These are phyloP conservation scores for Epirrita christyi DNA, from an alignment of 2,888 invertebrate species.

Conservation along the genomic window DNA sequence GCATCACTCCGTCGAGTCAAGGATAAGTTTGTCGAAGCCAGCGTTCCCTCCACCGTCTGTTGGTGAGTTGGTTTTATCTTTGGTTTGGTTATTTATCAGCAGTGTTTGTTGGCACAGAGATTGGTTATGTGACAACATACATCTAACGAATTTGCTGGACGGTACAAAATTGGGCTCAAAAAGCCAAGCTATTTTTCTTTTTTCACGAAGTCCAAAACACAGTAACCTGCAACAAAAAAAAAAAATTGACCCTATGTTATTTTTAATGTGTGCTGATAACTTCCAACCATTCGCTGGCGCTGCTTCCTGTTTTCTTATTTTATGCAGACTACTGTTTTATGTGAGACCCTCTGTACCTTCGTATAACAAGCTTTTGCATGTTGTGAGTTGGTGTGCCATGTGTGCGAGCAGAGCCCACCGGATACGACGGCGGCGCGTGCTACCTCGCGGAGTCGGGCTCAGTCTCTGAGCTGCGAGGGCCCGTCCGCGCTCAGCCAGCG, in stretches of 20 bases:
- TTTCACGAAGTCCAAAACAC: background rate
- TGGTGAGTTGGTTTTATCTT: conserved; percentile 44
- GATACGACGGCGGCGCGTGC: conserved; percentile 66
- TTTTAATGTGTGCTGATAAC: background rate
- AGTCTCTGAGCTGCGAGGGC: conserved; percentile 23
- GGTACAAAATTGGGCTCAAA: too few species aligned
- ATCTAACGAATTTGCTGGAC: too few species aligned
- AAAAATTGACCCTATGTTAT: background rate
- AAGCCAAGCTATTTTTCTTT: too few species aligned
- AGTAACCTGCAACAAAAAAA: background rate
- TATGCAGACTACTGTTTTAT: background rate
- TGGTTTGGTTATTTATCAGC: too few species aligned
- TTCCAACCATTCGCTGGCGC: background rate
- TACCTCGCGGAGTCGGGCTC: conserved; percentile 54
- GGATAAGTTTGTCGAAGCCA: conserved; percentile 54
- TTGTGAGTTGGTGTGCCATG: conserved; percentile 30
- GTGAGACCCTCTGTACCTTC: background rate
- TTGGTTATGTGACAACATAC: background rate
- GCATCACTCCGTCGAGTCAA: conserved; percentile 65
- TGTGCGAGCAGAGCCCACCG: conserved; percentile 61
- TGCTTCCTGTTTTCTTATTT: conserved; percentile 7
- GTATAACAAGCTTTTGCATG: conserved; percentile 23
- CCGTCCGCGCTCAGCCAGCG: conserved; percentile 11
- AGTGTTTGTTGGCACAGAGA: background rate
- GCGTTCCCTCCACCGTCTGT: conserved; percentile 68